These are phyloP conservation scores for Asobara japonica DNA, from an alignment of 1,140 invertebrate genomes.

Conservation along the genomic window DNA sequence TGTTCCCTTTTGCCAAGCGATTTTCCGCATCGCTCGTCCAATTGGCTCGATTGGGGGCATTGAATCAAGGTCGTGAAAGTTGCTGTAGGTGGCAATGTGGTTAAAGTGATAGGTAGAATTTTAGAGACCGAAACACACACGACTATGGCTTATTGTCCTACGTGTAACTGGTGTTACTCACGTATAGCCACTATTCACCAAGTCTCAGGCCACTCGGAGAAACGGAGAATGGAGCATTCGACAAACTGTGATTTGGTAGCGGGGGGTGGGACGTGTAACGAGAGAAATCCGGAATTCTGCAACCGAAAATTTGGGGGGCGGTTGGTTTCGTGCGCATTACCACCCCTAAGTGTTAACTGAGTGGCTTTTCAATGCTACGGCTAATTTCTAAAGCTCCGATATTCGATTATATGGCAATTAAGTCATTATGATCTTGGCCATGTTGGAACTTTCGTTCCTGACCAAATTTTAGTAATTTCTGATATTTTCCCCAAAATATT, in stretches of 20 bases:
- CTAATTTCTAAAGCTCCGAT: neutral
- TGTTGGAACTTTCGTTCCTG: neutral
- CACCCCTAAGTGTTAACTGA: neutral
- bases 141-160: constrained; percentile 13
- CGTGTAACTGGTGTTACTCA: constrained; percentile 27
- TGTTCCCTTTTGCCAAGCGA: too few species aligned
- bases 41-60: constrained; percentile 33
- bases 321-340: neutral
- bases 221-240: neutral
- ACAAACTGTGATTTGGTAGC: neutral
- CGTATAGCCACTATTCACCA: constrained; percentile 6
- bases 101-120: neutral
- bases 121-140: constrained; percentile 8
- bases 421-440: neutral
- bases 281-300: constrained; percentile 8
- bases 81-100: constrained; percentile 9
- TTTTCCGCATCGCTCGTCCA: too few species aligned
- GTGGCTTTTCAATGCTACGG: neutral
- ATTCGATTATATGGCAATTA: neutral
- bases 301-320: neutral
- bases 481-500: neutral
- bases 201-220: neutral
- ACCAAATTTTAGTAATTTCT: neutral
- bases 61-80: constrained; percentile 44
- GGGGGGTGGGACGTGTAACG: constrained; percentile 9